Evolutionary conservation across 2,888 invertebrate genomes (phyloP).

Genomic region (Portevinia maculata): DNA sequence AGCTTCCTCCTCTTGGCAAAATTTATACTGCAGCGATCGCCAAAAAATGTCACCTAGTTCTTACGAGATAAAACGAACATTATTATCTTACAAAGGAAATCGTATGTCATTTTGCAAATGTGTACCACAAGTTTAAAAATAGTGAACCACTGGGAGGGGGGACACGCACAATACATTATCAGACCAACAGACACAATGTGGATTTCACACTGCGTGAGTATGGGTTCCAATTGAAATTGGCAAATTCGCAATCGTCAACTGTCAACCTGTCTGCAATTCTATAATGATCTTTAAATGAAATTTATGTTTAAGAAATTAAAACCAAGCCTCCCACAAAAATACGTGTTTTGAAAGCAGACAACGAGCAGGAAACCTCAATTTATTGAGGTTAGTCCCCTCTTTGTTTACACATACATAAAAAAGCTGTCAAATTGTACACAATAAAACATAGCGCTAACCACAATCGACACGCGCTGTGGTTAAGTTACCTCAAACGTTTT

Average conservation of each 20-base stretch:
- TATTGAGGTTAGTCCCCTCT: conserved; percentile 15
- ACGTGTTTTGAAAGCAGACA: conserved; percentile 48
- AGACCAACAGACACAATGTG: conserved; percentile 5
- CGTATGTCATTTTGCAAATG: conserved; percentile 65
- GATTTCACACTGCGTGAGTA: conserved; percentile 16
- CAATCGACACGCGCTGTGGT: neutral
- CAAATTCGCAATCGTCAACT: conserved; percentile 53
- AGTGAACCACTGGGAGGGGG: conserved; percentile 5
- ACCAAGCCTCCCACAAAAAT: neutral
- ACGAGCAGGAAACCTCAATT: conserved; percentile 26
- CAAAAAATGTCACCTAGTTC: conserved; percentile 70
- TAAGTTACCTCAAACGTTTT: neutral
- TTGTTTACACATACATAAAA: conserved; percentile 11
- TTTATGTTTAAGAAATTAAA: neutral
- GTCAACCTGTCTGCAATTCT: conserved; percentile 30
- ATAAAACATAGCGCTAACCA: conserved; percentile 18
- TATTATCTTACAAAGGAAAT: conserved; percentile 49
- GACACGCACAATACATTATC: neutral
- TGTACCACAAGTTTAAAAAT: conserved; percentile 51
- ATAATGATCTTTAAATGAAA: conserved; percentile 38
- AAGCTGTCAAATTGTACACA: conserved; percentile 13
- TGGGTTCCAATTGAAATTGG: conserved; percentile 47
- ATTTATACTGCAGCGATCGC: conserved; percentile 34
- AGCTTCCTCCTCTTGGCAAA: conserved; percentile 60
- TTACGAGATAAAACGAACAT: conserved; percentile 50